These are phyloP conservation scores for Eulithis testata DNA, from an alignment of 2,888 invertebrate species.

Conservation along the genomic window DNA sequence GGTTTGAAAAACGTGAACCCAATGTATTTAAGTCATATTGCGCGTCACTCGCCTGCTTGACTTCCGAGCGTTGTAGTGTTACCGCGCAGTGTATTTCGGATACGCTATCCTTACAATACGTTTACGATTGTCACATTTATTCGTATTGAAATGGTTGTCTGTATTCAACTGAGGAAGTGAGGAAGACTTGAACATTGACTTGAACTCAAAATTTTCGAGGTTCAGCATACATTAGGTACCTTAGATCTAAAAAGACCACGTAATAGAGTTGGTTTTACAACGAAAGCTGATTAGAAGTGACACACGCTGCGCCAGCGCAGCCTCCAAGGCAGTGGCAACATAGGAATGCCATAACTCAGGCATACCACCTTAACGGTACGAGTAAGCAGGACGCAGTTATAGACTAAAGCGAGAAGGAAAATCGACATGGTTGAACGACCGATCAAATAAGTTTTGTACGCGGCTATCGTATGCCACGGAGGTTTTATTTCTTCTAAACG, in stretches of 20 bases:
- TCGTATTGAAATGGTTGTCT: too few species aligned
- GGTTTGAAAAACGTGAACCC: too few species aligned
- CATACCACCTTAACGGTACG: conserved; percentile 82
- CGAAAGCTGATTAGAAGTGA: conserved; percentile 17
- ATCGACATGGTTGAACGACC: conserved; percentile 83
- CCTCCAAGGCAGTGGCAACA: conserved; percentile 78
- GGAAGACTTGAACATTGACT: not conserved
- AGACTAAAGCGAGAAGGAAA: conserved; percentile 55
- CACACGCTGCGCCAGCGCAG: conserved; percentile 57
- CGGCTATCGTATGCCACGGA: conserved; percentile 76
- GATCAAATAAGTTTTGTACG: conserved; percentile 83
- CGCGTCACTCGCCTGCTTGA: too few species aligned
- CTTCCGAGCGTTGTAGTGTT: too few species aligned
- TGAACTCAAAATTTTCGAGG: not conserved
- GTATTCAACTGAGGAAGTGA: not conserved
- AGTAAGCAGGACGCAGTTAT: conserved; percentile 63
- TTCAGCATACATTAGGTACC: not conserved
- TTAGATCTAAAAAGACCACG: conserved; percentile 3
- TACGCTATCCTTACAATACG: too few species aligned
- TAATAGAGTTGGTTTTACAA: conserved; percentile 11
- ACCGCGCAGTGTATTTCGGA: too few species aligned
- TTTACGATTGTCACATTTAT: too few species aligned
- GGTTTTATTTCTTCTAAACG: conserved; percentile 79
- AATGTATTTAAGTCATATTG: too few species aligned
- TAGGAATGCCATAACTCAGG: conserved; percentile 83